Percentiles rank a stretch among this genome's conserved stretches.
Conservation (phyloP, 37 sponge, comb jelly and placozoan species). For the Oscarella lobularis region DNA sequence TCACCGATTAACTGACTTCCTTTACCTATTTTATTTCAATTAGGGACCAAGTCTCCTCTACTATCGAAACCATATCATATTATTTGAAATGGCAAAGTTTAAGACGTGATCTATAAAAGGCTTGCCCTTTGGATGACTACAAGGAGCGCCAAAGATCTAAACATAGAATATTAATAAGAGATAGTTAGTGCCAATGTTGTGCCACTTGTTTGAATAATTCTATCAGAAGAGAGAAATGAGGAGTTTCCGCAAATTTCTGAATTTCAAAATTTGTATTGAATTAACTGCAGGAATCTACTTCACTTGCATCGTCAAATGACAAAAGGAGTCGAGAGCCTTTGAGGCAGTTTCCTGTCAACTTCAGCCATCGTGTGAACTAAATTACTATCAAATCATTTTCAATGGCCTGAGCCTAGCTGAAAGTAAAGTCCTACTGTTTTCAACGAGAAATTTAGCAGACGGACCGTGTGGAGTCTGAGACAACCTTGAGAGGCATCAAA, state of each 20-base stretch:
- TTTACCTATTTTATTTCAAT: conserved; percentile 75
- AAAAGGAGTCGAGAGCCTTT: conserved; percentile 84
- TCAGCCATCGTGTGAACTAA: conserved; percentile 99
- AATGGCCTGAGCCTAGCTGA: background rate
- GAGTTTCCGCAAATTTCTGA: conserved; percentile 53
- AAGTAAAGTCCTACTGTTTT: conserved; percentile 44
- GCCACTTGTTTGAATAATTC: conserved; percentile 81
- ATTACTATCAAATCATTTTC: background rate
- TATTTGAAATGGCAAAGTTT: conserved; percentile 64
- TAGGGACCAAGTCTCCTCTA: background rate
- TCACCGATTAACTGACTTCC: too few species aligned
- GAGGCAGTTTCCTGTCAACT: conserved; percentile 90
- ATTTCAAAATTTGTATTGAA: too few species aligned
- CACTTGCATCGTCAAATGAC: conserved; percentile 74
- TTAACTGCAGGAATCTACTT: background rate
- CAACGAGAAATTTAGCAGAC: conserved; percentile 79
- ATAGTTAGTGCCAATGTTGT: too few species aligned
- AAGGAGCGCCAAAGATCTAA: conserved; percentile 81
- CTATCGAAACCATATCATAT: conserved; percentile 87
- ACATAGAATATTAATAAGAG: background rate
- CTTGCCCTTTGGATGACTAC: conserved; percentile 90
- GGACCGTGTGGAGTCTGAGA: conserved; percentile 79
- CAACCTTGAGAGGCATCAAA: conserved; percentile 29
- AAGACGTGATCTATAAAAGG: conserved; percentile 94
- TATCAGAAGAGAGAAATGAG: conserved; percentile 61